phyloP scores from a whole-genome alignment of 2,797 vertebrate species.

The Petrocephalus sullivani region DNA sequence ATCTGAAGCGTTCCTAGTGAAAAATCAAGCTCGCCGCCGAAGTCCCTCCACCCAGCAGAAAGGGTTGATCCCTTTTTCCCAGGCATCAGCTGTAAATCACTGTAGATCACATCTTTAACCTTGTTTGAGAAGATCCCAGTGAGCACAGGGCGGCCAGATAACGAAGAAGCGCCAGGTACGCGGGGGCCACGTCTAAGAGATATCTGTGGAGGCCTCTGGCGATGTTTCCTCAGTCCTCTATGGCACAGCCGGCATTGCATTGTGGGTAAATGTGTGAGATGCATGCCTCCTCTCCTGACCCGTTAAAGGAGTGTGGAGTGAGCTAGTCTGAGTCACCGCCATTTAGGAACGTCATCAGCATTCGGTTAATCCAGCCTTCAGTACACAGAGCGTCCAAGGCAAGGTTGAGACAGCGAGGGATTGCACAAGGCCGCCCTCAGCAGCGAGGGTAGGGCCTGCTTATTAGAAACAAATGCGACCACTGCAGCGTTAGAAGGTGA shows the following conservation, averaged over 20 bases:
- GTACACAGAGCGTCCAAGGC: conserved; percentile 21
- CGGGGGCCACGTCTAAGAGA: background rate
- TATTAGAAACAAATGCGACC: conserved; percentile 26
- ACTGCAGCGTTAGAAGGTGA: conserved; percentile 24
- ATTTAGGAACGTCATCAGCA: conserved; percentile 38
- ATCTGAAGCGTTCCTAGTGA: background rate
- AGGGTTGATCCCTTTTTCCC: background rate
- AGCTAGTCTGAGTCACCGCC: conserved; percentile 42
- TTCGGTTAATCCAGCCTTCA: conserved; percentile 27
- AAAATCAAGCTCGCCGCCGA: background rate
- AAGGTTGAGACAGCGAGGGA: background rate
- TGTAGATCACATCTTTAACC: background rate
- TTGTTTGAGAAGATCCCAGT: background rate
- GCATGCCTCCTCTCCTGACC: background rate
- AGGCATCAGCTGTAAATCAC: background rate
- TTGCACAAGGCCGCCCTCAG: background rate
- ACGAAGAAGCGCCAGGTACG: background rate
- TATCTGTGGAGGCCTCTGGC: background rate
- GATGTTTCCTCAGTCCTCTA: background rate
- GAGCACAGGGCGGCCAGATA: background rate
- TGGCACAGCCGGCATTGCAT: background rate
- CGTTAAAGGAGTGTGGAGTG: conserved; percentile 33
- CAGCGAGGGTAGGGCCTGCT: background rate
- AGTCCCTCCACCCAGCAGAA: background rate
- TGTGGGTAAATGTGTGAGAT: conserved; percentile 5